phyloP scores from a whole-genome alignment of 2,888 invertebrate genomes.

The Diabrotica balteata region DNA sequence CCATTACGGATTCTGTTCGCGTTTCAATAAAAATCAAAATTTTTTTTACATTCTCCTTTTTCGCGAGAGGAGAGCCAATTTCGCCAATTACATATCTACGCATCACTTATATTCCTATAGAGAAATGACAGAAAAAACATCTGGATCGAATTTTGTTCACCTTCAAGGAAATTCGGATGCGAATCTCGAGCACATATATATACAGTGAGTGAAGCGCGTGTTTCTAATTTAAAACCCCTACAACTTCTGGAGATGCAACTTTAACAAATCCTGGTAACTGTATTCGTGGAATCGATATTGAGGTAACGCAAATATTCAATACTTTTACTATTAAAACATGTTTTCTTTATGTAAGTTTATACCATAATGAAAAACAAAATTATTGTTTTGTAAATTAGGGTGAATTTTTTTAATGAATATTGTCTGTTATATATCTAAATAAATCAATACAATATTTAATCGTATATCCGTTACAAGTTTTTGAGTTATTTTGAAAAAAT shows the following conservation, averaged over 20 bases:
- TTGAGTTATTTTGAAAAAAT: too few species aligned
- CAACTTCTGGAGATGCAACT: constrained; percentile 36
- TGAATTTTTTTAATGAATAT: too few species aligned
- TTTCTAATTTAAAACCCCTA: constrained; percentile 42
- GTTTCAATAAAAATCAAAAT: neutral
- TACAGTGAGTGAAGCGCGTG: constrained; percentile 15
- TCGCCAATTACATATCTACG: constrained; percentile 25
- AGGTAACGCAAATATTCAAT: neutral
- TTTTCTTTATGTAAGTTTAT: too few species aligned
- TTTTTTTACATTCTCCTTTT: neutral
- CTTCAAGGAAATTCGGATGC: constrained; percentile 18
- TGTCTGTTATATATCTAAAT: too few species aligned
- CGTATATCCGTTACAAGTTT: too few species aligned
- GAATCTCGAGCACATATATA: constrained; percentile 4
- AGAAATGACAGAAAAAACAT: constrained; percentile 21
- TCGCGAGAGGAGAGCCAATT: constrained; percentile 20
- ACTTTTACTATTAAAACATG: too few species aligned
- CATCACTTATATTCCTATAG: constrained; percentile 13
- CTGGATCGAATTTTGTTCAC: constrained; percentile 30
- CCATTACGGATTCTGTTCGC: neutral
- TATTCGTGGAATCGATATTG: neutral
- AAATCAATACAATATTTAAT: too few species aligned
- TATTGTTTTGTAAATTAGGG: too few species aligned
- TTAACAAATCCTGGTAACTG: constrained; percentile 21
- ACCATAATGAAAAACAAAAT: too few species aligned